Conservation (phyloP, 2,797 vertebrate genomes). For the Chelon labrosus region DNA sequence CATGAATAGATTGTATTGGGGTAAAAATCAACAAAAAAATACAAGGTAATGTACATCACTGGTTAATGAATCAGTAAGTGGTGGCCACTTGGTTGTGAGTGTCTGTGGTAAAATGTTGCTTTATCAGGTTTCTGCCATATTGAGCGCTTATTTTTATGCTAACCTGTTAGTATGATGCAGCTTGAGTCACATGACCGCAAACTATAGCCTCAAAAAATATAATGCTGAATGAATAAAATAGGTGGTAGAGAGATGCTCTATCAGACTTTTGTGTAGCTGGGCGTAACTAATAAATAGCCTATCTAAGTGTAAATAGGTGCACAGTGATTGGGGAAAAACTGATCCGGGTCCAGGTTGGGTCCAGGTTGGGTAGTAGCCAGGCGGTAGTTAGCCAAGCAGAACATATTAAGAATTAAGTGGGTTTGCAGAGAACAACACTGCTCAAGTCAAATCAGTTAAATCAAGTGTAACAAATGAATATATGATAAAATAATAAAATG, state of each 20-base stretch:
- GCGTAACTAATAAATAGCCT: background rate
- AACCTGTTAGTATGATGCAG: too few species aligned
- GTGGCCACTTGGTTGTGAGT: too few species aligned
- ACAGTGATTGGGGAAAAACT: too few species aligned
- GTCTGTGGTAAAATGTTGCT: too few species aligned
- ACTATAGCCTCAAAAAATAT: background rate
- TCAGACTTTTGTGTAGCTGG: background rate
- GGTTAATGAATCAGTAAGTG: too few species aligned
- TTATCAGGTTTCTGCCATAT: too few species aligned
- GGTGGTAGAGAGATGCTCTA: background rate
- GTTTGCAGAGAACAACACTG: slow-evolving; percentile 1
- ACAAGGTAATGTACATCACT: too few species aligned
- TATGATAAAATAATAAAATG: background rate
- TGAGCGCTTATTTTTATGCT: too few species aligned
- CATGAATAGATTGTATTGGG: background rate
- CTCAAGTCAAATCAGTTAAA: background rate
- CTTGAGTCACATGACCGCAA: background rate
- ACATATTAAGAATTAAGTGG: background rate
- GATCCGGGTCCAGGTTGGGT: too few species aligned
- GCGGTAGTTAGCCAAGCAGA: too few species aligned
- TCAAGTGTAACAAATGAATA: background rate
- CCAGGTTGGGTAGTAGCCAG: too few species aligned
- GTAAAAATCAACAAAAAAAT: too few species aligned
- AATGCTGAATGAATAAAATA: background rate
- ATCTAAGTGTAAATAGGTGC: background rate